Conservation (phyloP, 1,140 invertebrate genomes). For the Agraylea sexmaculata region DNA sequence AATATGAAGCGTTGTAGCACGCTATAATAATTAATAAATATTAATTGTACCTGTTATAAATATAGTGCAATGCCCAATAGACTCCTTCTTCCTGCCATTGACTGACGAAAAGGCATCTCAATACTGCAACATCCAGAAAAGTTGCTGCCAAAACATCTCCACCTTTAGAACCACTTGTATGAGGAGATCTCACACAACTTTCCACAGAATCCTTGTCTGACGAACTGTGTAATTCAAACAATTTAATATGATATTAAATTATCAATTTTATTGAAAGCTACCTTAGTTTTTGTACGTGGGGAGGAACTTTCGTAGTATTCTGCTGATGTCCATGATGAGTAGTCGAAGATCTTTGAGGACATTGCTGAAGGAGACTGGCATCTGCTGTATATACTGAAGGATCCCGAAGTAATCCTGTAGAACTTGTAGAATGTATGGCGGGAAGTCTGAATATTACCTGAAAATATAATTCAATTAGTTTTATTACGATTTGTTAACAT, state of each 20-base stretch:
- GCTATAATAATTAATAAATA: not conserved
- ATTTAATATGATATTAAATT: slow-evolving; percentile 9
- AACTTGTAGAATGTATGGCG: slow-evolving; percentile 53
- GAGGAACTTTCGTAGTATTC: slow-evolving; percentile 33
- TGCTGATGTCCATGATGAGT: slow-evolving; percentile 20
- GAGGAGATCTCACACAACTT: slow-evolving; percentile 17
- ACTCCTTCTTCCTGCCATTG: slow-evolving; percentile 98
- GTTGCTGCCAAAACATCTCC: slow-evolving; percentile 75
- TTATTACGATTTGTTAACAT: not conserved
- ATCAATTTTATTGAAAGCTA: no score
- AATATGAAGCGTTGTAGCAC: no score
- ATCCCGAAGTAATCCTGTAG: slow-evolving; percentile 40
- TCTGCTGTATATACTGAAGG: slow-evolving; percentile 44
- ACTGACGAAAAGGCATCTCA: slow-evolving; percentile 91
- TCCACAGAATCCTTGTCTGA: slow-evolving; percentile 39
- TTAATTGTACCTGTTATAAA: slow-evolving; percentile 63
- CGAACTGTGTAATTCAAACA: slow-evolving; percentile 26
- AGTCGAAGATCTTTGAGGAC: slow-evolving; percentile 12
- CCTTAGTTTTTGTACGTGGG: slow-evolving; percentile 47
- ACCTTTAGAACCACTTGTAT: slow-evolving; percentile 18
- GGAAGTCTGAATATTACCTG: slow-evolving; percentile 66
- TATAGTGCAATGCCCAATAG: slow-evolving; percentile 91
- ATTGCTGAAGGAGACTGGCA: slow-evolving; percentile 43
- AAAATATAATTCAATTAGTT: slow-evolving; percentile 17
- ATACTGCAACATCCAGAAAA: slow-evolving; percentile 89